Percentiles rank a stretch among this genome's conserved stretches.
Evolutionary conservation across 2,113 vertebrate species (phyloP).

Genomic region (Saguinus midas): DNA sequence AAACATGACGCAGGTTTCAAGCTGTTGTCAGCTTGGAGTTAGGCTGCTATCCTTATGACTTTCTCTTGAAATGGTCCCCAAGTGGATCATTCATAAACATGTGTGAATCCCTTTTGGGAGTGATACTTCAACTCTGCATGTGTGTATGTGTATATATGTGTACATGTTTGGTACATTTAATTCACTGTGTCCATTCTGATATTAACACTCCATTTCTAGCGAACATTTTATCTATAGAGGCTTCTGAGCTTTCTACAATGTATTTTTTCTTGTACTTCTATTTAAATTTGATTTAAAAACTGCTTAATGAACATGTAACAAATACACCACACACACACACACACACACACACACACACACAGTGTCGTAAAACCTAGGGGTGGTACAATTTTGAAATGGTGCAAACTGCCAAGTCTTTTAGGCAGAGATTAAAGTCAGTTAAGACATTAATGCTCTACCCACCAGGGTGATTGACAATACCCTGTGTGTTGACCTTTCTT

Average conservation of each 20-base stretch:
- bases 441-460: not conserved
- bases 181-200: not conserved
- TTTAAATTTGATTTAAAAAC: not conserved
- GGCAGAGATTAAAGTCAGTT: not conserved
- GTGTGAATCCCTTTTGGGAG: not conserved
- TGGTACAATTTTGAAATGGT: not conserved
- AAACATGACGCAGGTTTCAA: conserved; percentile 59
- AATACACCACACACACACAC: no score
- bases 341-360: not conserved
- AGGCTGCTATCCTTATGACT: not conserved
- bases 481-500: not conserved
- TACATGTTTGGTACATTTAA: not conserved
- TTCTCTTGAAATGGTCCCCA: conserved; percentile 31
- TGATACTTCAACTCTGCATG: not conserved
- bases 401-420: not conserved
- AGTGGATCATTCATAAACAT: not conserved
- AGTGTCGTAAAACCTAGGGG: not conserved
- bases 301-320: not conserved
- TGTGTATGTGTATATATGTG: no score
- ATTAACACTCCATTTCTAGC: not conserved
- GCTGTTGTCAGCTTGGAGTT: not conserved
- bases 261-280: not conserved
- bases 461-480: not conserved
- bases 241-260: not conserved
- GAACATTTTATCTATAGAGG: not conserved